Conservation (phyloP, 2,888 invertebrate genomes). For the Catocala nupta region DNA sequence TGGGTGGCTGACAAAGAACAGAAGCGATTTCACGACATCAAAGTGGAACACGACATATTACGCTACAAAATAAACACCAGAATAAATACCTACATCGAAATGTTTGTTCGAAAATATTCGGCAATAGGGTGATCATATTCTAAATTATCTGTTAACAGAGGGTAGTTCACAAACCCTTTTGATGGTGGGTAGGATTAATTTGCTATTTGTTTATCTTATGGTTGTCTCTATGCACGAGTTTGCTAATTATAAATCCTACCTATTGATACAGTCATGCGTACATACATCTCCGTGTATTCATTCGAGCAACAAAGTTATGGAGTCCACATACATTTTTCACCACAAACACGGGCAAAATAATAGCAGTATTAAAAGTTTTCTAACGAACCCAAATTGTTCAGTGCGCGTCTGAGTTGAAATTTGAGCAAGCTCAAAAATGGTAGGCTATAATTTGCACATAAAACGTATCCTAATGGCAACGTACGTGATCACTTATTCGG, state of each 20-base stretch:
- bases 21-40: conserved; percentile 87
- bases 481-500: conserved; percentile 86
- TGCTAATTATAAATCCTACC: conserved; percentile 70
- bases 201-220: conserved; percentile 69
- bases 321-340: conserved; percentile 23
- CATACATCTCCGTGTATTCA: conserved; percentile 16
- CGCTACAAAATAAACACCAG: conserved; percentile 86
- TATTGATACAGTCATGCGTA: conserved; percentile 12
- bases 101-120: conserved; percentile 85
- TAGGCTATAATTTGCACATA: conserved; percentile 86
- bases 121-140: conserved; percentile 83
- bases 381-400: conserved; percentile 82
- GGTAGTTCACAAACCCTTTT: conserved; percentile 82
- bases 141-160: conserved; percentile 81
- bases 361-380: conserved; percentile 71
- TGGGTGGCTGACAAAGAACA: conserved; percentile 84
- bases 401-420: conserved; percentile 61
- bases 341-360: conserved; percentile 51
- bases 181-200: conserved; percentile 80
- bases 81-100: conserved; percentile 86
- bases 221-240: conserved; percentile 68
- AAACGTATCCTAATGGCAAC: conserved; percentile 84
- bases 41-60: conserved; percentile 87
- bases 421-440: conserved; percentile 81
- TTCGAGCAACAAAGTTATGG: conserved; percentile 4